phyloP scores from a whole-genome alignment of 2,888 invertebrate species.

The Cosmopolites sordidus region DNA sequence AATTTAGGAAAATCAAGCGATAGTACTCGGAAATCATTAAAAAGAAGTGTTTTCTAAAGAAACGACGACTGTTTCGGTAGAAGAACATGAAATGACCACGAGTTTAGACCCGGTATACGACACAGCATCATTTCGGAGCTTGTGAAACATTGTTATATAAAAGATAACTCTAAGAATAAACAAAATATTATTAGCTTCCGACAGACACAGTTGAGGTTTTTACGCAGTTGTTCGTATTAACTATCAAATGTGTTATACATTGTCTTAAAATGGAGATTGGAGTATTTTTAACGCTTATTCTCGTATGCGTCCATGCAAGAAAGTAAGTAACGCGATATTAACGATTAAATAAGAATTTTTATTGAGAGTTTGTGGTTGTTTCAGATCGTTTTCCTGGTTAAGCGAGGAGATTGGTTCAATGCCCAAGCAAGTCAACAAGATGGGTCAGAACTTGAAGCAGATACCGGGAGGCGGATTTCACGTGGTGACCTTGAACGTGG shows the following conservation, averaged over 20 bases:
- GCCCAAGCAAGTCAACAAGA: slow-evolving; percentile 9
- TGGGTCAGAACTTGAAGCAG: slow-evolving; percentile 33
- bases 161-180: slow-evolving; percentile 21
- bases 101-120: background rate
- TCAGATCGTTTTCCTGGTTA: background rate
- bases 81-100: background rate
- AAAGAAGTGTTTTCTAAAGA: too few relatives aligned
- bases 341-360: too few relatives aligned
- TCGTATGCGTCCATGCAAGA: background rate
- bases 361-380: background rate
- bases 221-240: slow-evolving; percentile 12
- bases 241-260: slow-evolving; percentile 14
- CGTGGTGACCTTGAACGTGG: slow-evolving; percentile 36
- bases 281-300: background rate
- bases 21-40: too few relatives aligned
- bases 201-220: slow-evolving; percentile 6
- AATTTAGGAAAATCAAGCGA: too few relatives aligned
- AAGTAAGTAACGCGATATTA: background rate
- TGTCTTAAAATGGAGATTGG: slow-evolving; percentile 8
- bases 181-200: slow-evolving; percentile 7
- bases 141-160: slow-evolving; percentile 26
- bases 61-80: too few relatives aligned
- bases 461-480: slow-evolving; percentile 37
- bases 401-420: background rate
- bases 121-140: slow-evolving; percentile 5